These are phyloP conservation scores for Holcopasites calliopsidis DNA, from an alignment of 1,140 invertebrate genomes.

Conservation along the genomic window DNA sequence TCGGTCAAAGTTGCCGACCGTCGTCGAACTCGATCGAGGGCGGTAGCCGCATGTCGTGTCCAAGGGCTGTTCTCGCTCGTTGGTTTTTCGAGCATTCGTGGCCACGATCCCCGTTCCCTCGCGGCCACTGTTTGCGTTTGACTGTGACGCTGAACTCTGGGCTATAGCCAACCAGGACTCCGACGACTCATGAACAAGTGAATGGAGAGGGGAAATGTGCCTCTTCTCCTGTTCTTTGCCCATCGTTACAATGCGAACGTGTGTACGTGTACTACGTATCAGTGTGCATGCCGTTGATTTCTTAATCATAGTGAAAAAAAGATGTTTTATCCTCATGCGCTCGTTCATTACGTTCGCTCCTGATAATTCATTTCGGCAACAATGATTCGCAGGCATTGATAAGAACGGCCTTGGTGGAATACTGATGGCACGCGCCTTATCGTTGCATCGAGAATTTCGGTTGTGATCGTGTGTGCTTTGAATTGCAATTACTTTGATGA, in stretches of 20 bases:
- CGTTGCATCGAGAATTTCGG: not conserved
- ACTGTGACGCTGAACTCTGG: slow-evolving; percentile 57
- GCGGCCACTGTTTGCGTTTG: slow-evolving; percentile 62
- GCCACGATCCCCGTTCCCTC: slow-evolving; percentile 49
- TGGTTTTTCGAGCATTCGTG: slow-evolving; percentile 40
- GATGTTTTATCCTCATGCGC: not conserved
- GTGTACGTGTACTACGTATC: not conserved
- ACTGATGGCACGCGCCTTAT: not conserved
- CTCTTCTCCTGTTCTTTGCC: slow-evolving; percentile 48
- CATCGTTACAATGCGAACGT: not conserved
- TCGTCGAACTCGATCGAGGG: not conserved
- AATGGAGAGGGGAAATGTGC: slow-evolving; percentile 52
- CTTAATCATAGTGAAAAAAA: slow-evolving; percentile 14
- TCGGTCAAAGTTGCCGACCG: not conserved
- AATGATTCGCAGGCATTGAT: slow-evolving; percentile 1
- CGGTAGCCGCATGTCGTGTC: slow-evolving; percentile 17
- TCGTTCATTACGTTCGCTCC: no score
- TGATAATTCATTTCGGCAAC: not conserved
- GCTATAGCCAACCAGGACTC: slow-evolving; percentile 51
- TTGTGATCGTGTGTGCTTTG: not conserved
- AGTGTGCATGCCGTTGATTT: slow-evolving; percentile 27
- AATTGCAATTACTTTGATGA: not conserved
- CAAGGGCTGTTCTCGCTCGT: not conserved
- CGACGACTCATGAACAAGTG: slow-evolving; percentile 50
- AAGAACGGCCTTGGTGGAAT: not conserved